Percentiles rank a stretch among this genome's conserved stretches.
phyloP scores from a whole-genome alignment of 2,888 invertebrate species.

The Eurytoma adleriae region DNA sequence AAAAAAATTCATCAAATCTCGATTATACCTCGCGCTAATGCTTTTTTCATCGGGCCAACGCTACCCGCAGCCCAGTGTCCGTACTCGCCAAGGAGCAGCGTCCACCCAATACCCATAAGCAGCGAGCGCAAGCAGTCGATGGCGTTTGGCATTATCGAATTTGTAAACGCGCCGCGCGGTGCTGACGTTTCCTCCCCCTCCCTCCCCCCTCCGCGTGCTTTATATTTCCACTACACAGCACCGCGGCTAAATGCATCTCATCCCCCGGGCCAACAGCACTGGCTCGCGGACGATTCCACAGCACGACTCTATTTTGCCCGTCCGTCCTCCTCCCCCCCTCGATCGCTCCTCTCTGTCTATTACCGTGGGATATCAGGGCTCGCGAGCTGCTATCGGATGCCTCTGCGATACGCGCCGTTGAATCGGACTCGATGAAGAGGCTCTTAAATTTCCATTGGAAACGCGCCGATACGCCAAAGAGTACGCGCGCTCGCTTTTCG shows the following conservation, averaged over 20 bases:
- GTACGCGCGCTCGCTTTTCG: slow-evolving; percentile 1
- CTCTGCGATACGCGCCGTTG: not conserved
- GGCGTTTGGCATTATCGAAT: slow-evolving; percentile 66
- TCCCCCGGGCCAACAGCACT: not conserved
- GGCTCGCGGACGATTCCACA: slow-evolving; percentile 3
- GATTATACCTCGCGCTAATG: too few species aligned
- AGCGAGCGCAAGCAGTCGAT: slow-evolving; percentile 46
- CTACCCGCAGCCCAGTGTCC: not conserved
- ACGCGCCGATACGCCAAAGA: slow-evolving; percentile 20
- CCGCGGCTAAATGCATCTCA: not conserved
- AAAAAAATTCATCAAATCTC: too few species aligned
- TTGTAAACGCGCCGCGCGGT: slow-evolving; percentile 62
- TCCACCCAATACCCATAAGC: slow-evolving; percentile 1
- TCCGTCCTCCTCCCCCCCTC: not conserved
- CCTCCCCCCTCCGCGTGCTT: not conserved
- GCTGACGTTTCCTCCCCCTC: not conserved
- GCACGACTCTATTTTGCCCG: slow-evolving; percentile 15
- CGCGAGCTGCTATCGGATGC: slow-evolving; percentile 10
- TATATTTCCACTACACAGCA: slow-evolving; percentile 25
- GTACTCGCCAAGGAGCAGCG: not conserved
- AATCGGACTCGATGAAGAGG: slow-evolving; percentile 12
- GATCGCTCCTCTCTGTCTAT: not conserved
- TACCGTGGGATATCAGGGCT: not conserved
- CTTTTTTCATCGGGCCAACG: not conserved
- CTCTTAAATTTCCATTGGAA: slow-evolving; percentile 32